phyloP scores from a whole-genome alignment of 2,888 invertebrate species.

The Phytoseiulus persimilis region DNA sequence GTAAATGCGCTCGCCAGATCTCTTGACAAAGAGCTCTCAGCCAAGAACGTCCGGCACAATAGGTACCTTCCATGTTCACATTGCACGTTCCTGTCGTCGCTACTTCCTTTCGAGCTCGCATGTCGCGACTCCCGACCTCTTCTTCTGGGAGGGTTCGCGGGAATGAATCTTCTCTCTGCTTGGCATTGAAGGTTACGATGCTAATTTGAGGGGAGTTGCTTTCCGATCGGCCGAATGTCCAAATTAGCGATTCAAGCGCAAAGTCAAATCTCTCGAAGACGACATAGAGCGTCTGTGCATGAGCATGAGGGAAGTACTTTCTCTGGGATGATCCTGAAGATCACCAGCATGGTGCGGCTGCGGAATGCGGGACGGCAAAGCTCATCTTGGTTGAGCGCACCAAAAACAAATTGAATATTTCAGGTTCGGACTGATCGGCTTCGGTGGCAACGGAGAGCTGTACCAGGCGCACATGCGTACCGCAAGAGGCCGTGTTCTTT shows the following conservation, averaged over 20 bases:
- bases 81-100: background rate
- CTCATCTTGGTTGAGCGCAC: no score
- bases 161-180: no score
- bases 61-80: conserved; percentile 10
- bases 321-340: no score
- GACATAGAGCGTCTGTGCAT: no score
- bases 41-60: conserved; percentile 25
- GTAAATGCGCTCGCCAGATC: conserved; percentile 8
- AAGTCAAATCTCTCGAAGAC: no score
- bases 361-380: no score
- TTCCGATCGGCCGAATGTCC: no score
- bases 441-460: background rate
- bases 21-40: conserved; percentile 21
- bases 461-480: background rate
- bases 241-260: no score
- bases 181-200: no score
- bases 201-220: no score
- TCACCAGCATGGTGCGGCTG: no score
- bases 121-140: background rate
- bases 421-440: conserved; percentile 16
- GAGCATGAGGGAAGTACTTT: no score
- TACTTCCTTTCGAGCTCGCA: background rate
- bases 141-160: background rate
- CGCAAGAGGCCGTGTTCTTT: background rate
- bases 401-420: background rate